Base-by-base conservation (phyloP, 2,888 invertebrate species). In the Tenthredo scrophulariae region DNA sequence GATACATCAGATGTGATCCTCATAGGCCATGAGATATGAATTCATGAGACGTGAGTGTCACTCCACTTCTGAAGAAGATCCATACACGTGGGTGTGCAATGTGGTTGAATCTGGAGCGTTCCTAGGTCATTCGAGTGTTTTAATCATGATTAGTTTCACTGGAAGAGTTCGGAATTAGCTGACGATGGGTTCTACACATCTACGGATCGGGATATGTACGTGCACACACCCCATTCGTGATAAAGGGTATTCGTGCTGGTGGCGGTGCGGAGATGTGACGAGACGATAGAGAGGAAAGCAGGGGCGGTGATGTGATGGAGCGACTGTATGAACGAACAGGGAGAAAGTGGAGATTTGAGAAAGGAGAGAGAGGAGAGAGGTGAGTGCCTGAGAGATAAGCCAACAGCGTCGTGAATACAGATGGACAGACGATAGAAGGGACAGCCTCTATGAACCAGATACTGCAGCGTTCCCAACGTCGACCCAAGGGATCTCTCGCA, bases 281-380 rank as follows among this genome's bases (percentile, higher is more conserved):
- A 84, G 85, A 87, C 88, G 90, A 91, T 91, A 90, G 88, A 88
- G 89, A 87, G 88, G 88, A 89, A 88, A 89, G 46, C 54, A 33
- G 90, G 91, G 91, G 91, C 91, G 91, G 88, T 89, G 92, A 92
- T 91, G 91, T 87, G 91, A 90, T 89, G 90, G 89, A 90, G 91
- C 90, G 91, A 89, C 89, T 88, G 89, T 58, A 43, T 79, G 84
- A 67, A 84, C 77, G 22, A 84, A 37, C n/a, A n/a, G 58, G 54
- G 54, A 26, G 50, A 77, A 33, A 50, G 29, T 22, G 33, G 37
- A 43, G 54, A 33, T n/a, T 2, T 9, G 29, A 54, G 77, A 77
- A 50, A 77, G 29, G 13, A 54, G 77, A 50, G 77, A 85, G 72
- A 84, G 86, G 86, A 85, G 86, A 86, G 87, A 89, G 88, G 87